Base-by-base conservation (phyloP, 2,113 vertebrate species). In the Psilopsiagon aurifrons region DNA sequence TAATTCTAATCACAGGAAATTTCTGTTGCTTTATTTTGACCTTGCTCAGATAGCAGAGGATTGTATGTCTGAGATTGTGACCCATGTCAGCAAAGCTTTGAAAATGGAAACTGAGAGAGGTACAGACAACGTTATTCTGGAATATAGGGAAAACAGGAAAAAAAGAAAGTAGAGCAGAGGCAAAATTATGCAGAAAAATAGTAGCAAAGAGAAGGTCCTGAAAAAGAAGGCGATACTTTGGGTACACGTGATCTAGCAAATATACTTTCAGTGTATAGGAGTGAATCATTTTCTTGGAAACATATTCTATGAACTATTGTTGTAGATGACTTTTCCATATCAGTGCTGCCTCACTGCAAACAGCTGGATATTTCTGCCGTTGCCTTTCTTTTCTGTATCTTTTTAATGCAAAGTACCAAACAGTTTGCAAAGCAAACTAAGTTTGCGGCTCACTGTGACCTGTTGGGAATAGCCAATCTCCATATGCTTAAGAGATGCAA, bases 1-100 rank as follows among this genome's bases (percentile, higher is more conserved):
- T 84, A 86, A 94, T 90, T 90, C 68, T 90, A 94, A 91, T 79
- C 47, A 88, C 28, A 76, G 88, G 24, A 93, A 94, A 94, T 84
- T 93, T 94, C 89, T 83, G 77, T 82, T 93, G 69, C 37, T 90
- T 92, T 91, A 90, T 95, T 91, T 94, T 92, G 74, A 89, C 91
- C 66, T 95, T 83, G 69, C 31, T 89, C 31, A 82, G 19, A 88
- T 46, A 86, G 18, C 7, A 37, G 35, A 71, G 39, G 82, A 71
- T 90, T 93, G 60, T 41, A 10, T 49, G 57, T 23, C 37, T 78
- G 37, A 47, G 27, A 81, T 86, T 81, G 52, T 76, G 80, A 91
- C 44, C 73, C 37, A n/a, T 22, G 55, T 52, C 77, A 51, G 25
- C 51, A 83, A 87, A 41, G 17, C 33, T 83, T 74, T 83, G 55